Evolutionary conservation across 2,797 vertebrate genomes (phyloP).

Genomic region (Lepidocolaptes lacrymiger): DNA sequence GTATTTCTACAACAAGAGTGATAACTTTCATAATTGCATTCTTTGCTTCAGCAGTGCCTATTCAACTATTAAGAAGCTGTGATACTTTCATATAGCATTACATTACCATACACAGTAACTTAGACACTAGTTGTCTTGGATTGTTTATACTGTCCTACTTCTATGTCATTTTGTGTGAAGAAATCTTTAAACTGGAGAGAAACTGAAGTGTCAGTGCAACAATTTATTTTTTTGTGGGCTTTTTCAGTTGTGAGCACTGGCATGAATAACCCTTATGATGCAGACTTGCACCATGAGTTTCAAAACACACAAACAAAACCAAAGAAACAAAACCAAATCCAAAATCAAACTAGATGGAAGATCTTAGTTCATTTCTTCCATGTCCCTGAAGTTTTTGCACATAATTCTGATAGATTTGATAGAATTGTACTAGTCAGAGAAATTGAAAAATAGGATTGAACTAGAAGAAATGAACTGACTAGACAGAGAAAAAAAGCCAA

Average conservation of each 20-base stretch:
- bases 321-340: neutral
- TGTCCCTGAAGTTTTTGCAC: neutral
- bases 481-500: neutral
- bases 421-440: neutral
- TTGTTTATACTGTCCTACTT: neutral
- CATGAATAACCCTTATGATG: neutral
- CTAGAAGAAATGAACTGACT: neutral
- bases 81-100: neutral
- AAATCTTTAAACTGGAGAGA: neutral
- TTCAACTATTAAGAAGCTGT: neutral
- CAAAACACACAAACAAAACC: neutral
- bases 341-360: neutral
- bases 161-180: neutral
- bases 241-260: neutral
- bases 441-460: too few species aligned
- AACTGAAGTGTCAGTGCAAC: neutral
- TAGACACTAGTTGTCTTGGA: neutral
- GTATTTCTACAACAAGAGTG: neutral
- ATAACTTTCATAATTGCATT: neutral
- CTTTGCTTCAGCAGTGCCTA: neutral
- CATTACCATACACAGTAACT: neutral
- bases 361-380: neutral
- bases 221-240: neutral
- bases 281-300: neutral
- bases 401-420: neutral